These are phyloP conservation scores for Rhinoderma darwinii DNA, from an alignment of 2,113 vertebrate genomes.

Conservation along the genomic window DNA sequence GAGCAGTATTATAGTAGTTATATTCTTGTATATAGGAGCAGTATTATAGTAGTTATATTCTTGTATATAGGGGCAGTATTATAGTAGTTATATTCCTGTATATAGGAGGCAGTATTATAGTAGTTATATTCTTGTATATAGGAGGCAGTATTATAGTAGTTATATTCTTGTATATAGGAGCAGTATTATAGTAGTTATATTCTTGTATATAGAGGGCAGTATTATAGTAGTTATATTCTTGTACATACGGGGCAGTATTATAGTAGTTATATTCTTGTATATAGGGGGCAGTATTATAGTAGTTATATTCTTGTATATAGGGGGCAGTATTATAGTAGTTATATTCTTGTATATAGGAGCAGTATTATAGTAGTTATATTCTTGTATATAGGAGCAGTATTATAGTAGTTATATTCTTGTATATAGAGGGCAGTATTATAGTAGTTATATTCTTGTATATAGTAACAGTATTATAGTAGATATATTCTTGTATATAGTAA, in stretches of 20 bases:
- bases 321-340: conserved; percentile 13
- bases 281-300: conserved; percentile 9
- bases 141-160: conserved; percentile 15
- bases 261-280: not conserved
- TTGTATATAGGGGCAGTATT: not conserved
- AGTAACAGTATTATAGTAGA: conserved; percentile 10
- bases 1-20: conserved; percentile 12
- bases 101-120: conserved; percentile 19
- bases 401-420: conserved; percentile 11
- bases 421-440: not conserved
- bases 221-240: conserved; percentile 9
- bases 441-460: not conserved
- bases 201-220: not conserved
- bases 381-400: conserved; percentile 1
- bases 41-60: conserved; percentile 22
- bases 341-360: not conserved
- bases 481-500: conserved; percentile 1
- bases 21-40: conserved; percentile 13
- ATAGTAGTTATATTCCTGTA: conserved; percentile 19
- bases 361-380: conserved; percentile 19
- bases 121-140: conserved; percentile 13
- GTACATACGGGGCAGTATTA: conserved; percentile 1
- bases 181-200: conserved; percentile 15
- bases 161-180: conserved; percentile 14
- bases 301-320: conserved; percentile 13